Evolutionary conservation across 2,888 invertebrate genomes (phyloP).

Genomic region (Drosophila anceps): DNA sequence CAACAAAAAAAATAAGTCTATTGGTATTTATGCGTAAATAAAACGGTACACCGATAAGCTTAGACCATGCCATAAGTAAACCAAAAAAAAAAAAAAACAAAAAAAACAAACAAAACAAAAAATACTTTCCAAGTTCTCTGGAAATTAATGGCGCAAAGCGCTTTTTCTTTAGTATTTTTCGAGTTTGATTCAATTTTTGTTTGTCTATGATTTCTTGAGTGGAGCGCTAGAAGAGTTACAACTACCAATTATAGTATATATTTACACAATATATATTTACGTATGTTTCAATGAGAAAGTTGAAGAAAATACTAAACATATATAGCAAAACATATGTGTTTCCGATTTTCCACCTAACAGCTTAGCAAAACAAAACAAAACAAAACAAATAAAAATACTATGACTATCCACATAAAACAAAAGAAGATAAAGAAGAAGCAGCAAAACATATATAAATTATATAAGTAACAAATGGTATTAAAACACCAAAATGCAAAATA

Average conservation of each 20-base stretch:
- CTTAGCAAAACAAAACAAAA: constrained; percentile 59
- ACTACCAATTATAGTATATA: constrained; percentile 43
- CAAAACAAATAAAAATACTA: constrained; percentile 13
- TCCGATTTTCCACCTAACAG: constrained; percentile 79
- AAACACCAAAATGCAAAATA: constrained; percentile 14
- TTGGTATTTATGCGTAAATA: constrained; percentile 54
- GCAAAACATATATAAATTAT: constrained; percentile 9
- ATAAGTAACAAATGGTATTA: constrained; percentile 25
- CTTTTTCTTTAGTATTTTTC: constrained; percentile 14
- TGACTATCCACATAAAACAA: constrained; percentile 3
- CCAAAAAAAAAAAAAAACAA: background rate
- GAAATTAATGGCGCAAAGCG: constrained; percentile 53
- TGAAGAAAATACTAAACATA: constrained; percentile 57
- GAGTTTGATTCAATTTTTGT: background rate
- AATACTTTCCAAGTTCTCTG: constrained; percentile 10
- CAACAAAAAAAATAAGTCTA: background rate
- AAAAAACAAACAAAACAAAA: too few relatives aligned
- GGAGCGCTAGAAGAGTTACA: constrained; percentile 26
- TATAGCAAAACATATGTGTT: constrained; percentile 62
- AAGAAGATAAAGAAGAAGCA: background rate
- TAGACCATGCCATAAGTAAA: constrained; percentile 41
- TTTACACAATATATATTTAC: constrained; percentile 25
- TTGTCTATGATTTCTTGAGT: background rate
- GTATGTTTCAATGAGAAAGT: constrained; percentile 46
- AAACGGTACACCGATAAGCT: constrained; percentile 68